A percentile compares a stretch with the other conserved stretches of the same genome.
Evolutionary conservation across 2,797 vertebrate species (phyloP).

Genomic region (Manis pentadactyla): DNA sequence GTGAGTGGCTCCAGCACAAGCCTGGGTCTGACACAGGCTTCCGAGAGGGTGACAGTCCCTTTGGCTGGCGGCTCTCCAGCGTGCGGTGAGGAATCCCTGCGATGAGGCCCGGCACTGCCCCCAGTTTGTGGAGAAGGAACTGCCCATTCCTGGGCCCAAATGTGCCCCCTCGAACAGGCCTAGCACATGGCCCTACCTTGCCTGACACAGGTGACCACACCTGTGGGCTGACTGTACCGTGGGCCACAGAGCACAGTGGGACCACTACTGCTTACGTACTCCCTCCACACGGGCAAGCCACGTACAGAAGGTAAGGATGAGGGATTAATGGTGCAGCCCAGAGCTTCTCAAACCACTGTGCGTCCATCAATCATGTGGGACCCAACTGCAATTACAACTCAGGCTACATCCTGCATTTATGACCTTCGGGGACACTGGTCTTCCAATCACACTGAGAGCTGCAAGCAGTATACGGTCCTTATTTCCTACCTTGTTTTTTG

Average conservation of each 20-base stretch:
- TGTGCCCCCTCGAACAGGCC: too few relatives aligned
- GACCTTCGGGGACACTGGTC: accelerated
- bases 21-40: background rate
- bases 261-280: background rate
- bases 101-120: background rate
- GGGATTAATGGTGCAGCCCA: accelerated
- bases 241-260: background rate
- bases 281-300: background rate
- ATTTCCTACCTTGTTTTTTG: background rate
- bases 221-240: accelerated
- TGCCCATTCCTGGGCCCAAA: background rate
- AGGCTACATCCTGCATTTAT: accelerated
- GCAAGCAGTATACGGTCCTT: accelerated
- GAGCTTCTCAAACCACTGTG: accelerated
- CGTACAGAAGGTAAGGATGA: background rate
- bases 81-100: background rate
- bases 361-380: accelerated
- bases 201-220: background rate
- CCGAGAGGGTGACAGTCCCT: accelerated
- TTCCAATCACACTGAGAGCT: accelerated
- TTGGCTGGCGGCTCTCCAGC: background rate
- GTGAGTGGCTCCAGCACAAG: accelerated
- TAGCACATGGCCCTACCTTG: too few relatives aligned
- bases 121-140: background rate
- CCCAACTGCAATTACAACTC: too few relatives aligned